Evolutionary conservation across 2,797 vertebrate species (phyloP).

Genomic region (Falco novaeseelandiae): DNA sequence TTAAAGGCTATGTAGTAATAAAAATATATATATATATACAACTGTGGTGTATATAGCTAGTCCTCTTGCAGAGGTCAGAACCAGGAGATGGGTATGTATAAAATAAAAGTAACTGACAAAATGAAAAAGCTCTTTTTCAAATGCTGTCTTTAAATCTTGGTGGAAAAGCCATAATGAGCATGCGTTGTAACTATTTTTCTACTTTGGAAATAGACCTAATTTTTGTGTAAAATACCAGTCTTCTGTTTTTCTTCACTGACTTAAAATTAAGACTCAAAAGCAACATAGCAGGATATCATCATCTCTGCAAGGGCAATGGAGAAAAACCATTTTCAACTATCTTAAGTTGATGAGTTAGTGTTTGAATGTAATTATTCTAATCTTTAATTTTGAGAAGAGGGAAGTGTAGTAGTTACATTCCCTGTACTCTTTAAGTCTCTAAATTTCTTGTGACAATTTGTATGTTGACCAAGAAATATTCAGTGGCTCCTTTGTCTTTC

Average conservation of each 20-base stretch:
- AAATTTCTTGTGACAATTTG: background rate
- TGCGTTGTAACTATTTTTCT: background rate
- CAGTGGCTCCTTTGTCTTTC: background rate
- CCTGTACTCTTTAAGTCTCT: background rate
- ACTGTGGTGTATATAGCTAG: background rate
- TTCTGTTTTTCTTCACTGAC: background rate
- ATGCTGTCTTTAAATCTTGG: slow-evolving; percentile 33
- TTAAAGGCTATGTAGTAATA: slow-evolving; percentile 27
- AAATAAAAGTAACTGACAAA: slow-evolving; percentile 12
- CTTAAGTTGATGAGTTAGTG: slow-evolving; percentile 1
- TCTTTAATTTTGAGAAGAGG: background rate
- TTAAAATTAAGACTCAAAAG: slow-evolving; percentile 18
- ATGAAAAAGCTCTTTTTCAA: slow-evolving; percentile 20
- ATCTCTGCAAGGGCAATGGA: background rate
- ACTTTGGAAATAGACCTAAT: background rate
- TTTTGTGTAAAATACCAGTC: background rate
- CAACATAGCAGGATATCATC: slow-evolving; percentile 13
- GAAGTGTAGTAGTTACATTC: background rate
- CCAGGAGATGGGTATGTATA: background rate
- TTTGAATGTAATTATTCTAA: slow-evolving; percentile 5
- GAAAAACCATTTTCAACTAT: background rate
- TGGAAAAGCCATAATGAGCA: background rate
- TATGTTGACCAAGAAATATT: background rate
- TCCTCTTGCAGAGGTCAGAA: slow-evolving; percentile 21
- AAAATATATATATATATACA: background rate